Evolutionary conservation across 2,888 invertebrate genomes (phyloP).

Genomic region (Amiota mariae): DNA sequence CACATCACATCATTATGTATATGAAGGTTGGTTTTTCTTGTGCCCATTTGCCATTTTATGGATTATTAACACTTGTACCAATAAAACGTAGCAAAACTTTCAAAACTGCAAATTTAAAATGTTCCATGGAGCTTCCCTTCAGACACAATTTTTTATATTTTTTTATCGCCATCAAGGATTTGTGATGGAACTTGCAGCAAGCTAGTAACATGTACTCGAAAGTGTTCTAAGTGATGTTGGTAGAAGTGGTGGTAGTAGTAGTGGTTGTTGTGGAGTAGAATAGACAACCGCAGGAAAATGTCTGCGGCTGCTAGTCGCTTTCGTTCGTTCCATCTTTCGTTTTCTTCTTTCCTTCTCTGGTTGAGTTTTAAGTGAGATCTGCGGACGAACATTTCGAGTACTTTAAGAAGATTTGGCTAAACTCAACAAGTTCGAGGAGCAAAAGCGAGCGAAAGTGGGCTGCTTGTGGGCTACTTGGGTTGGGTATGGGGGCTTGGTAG

Average conservation of each 20-base stretch:
- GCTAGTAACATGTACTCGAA: conserved; percentile 35
- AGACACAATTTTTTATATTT: conserved; percentile 30
- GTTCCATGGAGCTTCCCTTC: conserved; percentile 55
- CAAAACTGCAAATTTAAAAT: conserved; percentile 50
- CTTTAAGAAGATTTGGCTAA: conserved; percentile 33
- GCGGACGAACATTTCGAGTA: neutral
- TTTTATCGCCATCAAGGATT: conserved; percentile 58
- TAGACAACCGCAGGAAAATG: conserved; percentile 42
- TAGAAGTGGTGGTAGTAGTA: too few relatives aligned
- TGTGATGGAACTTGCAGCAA: conserved; percentile 34
- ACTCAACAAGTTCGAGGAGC: conserved; percentile 52
- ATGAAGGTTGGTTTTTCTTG: neutral
- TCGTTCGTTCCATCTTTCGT: neutral
- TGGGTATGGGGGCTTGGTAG: neutral
- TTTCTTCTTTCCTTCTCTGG: conserved; percentile 29
- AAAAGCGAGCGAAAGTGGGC: neutral
- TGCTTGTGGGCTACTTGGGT: neutral
- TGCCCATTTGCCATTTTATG: conserved; percentile 9
- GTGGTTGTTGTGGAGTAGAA: conserved; percentile 29
- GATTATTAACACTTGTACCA: conserved; percentile 18
- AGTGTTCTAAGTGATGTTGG: conserved; percentile 7
- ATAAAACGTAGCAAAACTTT: conserved; percentile 23
- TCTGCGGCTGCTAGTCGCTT: conserved; percentile 40
- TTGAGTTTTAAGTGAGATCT: conserved; percentile 13
- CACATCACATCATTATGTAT: neutral